Evolutionary conservation across 2,113 vertebrate species (phyloP).

Genomic region (Hemibagrus wyckioides): DNA sequence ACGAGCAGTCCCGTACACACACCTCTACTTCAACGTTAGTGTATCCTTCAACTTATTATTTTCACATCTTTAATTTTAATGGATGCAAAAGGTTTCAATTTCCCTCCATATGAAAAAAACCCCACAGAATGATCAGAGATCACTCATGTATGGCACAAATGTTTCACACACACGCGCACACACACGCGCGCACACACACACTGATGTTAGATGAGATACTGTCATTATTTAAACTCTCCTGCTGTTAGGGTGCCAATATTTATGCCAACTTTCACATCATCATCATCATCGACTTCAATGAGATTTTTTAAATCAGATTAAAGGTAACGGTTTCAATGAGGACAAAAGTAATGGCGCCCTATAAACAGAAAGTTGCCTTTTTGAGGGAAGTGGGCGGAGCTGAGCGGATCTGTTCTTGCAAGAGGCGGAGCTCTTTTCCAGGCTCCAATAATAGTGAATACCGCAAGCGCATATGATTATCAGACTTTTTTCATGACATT

Average conservation of each 20-base stretch:
- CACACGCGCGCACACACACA: background rate
- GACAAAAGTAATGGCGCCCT: background rate
- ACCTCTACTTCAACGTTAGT: background rate
- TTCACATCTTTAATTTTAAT: background rate
- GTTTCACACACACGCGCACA: background rate
- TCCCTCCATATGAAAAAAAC: background rate
- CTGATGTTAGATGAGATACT: background rate
- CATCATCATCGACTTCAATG: background rate
- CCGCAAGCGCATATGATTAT: background rate
- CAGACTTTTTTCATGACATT: too few relatives aligned
- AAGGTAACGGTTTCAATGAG: background rate
- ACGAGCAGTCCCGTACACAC: background rate
- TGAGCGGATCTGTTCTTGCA: background rate
- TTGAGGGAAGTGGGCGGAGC: background rate
- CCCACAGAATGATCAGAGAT: constrained; percentile 24
- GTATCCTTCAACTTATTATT: background rate
- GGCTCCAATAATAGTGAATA: background rate
- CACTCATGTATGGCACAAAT: constrained; percentile 11
- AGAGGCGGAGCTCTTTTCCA: background rate
- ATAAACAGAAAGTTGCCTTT: background rate
- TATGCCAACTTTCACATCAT: background rate
- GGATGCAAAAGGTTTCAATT: constrained; percentile 22
- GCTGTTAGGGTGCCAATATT: background rate
- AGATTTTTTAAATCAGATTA: background rate
- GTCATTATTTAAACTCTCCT: background rate